Conservation (phyloP, 2,113 vertebrate species). For the Hirundichthys speculiger region DNA sequence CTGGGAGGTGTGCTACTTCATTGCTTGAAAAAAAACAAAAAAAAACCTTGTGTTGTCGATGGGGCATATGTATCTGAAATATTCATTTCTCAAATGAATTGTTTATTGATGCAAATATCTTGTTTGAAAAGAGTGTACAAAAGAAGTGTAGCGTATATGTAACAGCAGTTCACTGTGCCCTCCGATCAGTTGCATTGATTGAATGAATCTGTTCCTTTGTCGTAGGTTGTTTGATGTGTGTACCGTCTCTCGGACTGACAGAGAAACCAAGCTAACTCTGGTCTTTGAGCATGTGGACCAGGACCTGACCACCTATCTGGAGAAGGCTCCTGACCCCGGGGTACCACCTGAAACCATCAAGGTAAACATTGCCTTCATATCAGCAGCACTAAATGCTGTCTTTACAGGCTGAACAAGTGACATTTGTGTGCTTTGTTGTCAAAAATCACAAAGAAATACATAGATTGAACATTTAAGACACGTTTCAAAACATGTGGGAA, state of each 20-base stretch:
- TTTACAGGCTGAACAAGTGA: too few species aligned
- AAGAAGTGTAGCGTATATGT: too few species aligned
- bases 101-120: too few species aligned
- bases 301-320: slow-evolving; percentile 98
- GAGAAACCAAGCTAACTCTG: slow-evolving; percentile 97
- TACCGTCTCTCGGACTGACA: slow-evolving; percentile 94
- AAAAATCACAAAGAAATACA: neutral
- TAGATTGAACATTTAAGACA: neutral
- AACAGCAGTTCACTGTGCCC: too few species aligned
- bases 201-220: slow-evolving; percentile 26
- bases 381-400: neutral
- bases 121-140: too few species aligned
- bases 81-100: too few species aligned
- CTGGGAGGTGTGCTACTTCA: too few species aligned
- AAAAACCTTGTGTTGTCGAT: too few species aligned
- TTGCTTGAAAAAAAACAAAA: too few species aligned
- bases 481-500: neutral
- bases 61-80: too few species aligned
- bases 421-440: neutral
- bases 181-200: slow-evolving; percentile 34
- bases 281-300: slow-evolving; percentile 99
- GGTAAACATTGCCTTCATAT: slow-evolving; percentile 80
- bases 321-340: slow-evolving; percentile 97
- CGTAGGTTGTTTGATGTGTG: slow-evolving; percentile 96
- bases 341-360: slow-evolving; percentile 97